These are phyloP conservation scores for Verasper variegatus DNA, from an alignment of 2,113 vertebrate genomes.

Conservation along the genomic window DNA sequence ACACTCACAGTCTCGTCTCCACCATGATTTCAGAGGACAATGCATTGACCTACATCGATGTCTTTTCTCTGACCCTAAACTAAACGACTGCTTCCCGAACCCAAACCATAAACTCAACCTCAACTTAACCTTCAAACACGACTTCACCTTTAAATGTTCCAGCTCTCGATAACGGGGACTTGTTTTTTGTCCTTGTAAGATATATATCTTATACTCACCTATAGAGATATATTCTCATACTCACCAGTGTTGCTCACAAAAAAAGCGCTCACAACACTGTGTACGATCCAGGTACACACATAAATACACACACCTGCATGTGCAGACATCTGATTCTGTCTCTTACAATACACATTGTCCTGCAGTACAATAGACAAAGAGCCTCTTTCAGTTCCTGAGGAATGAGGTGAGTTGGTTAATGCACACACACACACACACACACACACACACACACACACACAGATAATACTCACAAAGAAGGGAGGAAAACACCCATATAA, in stretches of 20 bases:
- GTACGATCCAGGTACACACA: slow-evolving; percentile 17
- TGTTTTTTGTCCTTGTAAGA: too few relatives aligned
- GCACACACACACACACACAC: slow-evolving; percentile 28
- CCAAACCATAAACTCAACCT: not conserved
- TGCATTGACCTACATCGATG: not conserved
- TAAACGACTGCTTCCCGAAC: not conserved
- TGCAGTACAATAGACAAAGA: slow-evolving; percentile 78
- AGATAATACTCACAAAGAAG: not conserved
- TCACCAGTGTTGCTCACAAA: slow-evolving; percentile 35
- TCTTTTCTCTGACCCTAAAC: not conserved
- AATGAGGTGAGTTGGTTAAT: slow-evolving; percentile 55
- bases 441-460: slow-evolving; percentile 24
- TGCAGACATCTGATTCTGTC: slow-evolving; percentile 71
- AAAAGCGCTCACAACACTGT: slow-evolving; percentile 17
- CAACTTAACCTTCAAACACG: too few relatives aligned
- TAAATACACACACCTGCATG: slow-evolving; percentile 42
- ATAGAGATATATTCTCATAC: slow-evolving; percentile 31
- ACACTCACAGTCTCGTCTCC: slow-evolving; percentile 2
- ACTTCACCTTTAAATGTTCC: not conserved
- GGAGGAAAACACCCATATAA: slow-evolving; percentile 13
- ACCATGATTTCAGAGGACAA: not conserved
- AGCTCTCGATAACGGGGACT: too few relatives aligned
- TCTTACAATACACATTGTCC: slow-evolving; percentile 74
- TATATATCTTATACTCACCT: too few relatives aligned
- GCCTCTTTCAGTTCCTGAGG: slow-evolving; percentile 65